phyloP scores from a whole-genome alignment of 2,113 vertebrate genomes.

The Boulengeromyrus knoepffleri region DNA sequence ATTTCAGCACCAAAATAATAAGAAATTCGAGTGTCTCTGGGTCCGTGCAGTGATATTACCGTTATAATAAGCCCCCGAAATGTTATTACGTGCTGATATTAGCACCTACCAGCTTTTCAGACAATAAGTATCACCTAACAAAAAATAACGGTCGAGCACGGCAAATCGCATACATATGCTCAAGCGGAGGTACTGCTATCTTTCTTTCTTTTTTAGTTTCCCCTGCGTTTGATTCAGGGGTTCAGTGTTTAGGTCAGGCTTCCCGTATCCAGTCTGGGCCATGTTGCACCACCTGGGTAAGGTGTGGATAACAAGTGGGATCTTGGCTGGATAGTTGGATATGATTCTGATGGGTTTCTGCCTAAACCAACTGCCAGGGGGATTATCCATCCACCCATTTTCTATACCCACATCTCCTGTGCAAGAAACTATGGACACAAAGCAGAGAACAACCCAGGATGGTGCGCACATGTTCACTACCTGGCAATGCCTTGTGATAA shows the following conservation, averaged over 20 bases:
- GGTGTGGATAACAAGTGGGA: neutral
- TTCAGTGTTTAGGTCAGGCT: neutral
- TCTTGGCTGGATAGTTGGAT: neutral
- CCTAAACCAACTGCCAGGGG: neutral
- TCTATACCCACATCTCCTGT: neutral
- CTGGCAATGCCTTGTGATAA: neutral
- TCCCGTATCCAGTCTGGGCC: neutral
- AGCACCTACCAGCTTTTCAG: constrained; percentile 9
- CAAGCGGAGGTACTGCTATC: too few species aligned
- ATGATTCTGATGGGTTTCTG: neutral
- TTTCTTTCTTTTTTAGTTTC: neutral
- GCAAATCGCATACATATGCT: neutral
- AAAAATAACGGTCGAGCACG: neutral
- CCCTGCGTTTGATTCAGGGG: neutral
- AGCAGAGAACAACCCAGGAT: neutral
- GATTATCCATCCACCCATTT: neutral
- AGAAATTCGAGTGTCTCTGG: neutral
- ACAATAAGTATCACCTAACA: neutral
- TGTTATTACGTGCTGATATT: constrained; percentile 13
- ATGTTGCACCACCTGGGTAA: neutral
- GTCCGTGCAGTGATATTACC: constrained; percentile 14
- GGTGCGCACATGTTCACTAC: neutral
- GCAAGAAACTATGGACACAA: neutral
- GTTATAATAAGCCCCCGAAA: constrained; percentile 13
- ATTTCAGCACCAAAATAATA: neutral